Evolutionary conservation across 2,797 vertebrate species (phyloP).

Genomic region (Esox masquinongy): DNA sequence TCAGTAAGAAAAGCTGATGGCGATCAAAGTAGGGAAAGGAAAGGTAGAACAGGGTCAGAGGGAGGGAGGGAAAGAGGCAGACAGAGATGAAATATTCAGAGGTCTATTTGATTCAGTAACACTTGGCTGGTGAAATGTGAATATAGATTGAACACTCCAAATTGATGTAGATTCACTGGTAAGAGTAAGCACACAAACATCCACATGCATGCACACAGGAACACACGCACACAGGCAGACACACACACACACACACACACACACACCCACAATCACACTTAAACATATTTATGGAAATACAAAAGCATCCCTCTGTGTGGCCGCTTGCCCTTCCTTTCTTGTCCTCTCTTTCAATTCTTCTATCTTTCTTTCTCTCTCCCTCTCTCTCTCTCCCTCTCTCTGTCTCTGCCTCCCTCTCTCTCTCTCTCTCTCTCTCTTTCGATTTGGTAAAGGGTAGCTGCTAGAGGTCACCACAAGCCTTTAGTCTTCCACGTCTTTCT

Average conservation of each 20-base stretch:
- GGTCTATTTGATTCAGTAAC: slow-evolving; percentile 8
- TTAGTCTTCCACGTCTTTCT: not conserved
- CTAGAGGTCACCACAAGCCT: slow-evolving; percentile 13
- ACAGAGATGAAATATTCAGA: slow-evolving; percentile 44
- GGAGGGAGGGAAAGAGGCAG: not conserved
- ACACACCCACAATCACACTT: not conserved
- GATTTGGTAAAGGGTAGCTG: slow-evolving; percentile 9
- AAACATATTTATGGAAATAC: slow-evolving; percentile 27
- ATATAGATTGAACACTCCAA: slow-evolving; percentile 44
- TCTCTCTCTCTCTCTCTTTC: not conserved
- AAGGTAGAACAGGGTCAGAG: not conserved
- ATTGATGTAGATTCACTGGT: slow-evolving; percentile 33
- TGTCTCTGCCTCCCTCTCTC: not conserved
- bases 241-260: too few relatives aligned
- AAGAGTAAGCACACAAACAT: slow-evolving; percentile 2
- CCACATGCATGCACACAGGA: not conserved
- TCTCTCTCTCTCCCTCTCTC: not conserved
- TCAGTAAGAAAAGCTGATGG: slow-evolving; percentile 12
- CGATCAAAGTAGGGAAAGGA: not conserved
- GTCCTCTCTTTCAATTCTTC: not conserved
- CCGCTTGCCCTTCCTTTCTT: not conserved
- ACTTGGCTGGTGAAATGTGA: slow-evolving; percentile 39
- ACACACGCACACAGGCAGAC: too few relatives aligned
- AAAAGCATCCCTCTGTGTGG: not conserved
- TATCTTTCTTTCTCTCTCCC: not conserved